Evolutionary conservation across 2,888 invertebrate species (phyloP).

Genomic region (Drosophila mimetica): DNA sequence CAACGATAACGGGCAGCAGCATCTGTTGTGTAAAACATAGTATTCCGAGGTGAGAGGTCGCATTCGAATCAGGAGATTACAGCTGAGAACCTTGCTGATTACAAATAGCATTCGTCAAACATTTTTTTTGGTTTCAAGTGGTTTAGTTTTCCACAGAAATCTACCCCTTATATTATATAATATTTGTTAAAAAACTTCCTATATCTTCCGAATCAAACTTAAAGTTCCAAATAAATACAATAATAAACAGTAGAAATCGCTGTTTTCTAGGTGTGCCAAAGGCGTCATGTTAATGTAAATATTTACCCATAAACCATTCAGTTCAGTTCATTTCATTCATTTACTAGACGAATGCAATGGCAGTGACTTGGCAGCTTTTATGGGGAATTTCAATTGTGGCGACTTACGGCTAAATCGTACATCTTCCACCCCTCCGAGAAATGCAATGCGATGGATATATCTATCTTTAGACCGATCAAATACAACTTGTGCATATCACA

Average conservation of each 20-base stretch:
- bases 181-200: too few species aligned
- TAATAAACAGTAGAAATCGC: constrained; percentile 14
- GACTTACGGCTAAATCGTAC: constrained; percentile 7
- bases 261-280: constrained; percentile 4
- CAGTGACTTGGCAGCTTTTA: constrained; percentile 12
- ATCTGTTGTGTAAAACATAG: constrained; percentile 8
- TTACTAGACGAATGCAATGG: constrained; percentile 8
- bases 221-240: not conserved
- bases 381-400: constrained; percentile 4
- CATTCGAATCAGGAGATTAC: not conserved
- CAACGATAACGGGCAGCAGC: not conserved
- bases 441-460: constrained; percentile 1
- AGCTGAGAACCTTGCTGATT: not conserved
- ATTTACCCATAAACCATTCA: constrained; percentile 22
- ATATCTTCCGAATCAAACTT: too few species aligned
- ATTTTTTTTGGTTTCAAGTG: not conserved
- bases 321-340: constrained; percentile 9
- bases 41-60: not conserved
- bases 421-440: not conserved
- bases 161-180: too few species aligned
- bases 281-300: constrained; percentile 16
- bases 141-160: not conserved
- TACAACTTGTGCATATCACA: constrained; percentile 18
- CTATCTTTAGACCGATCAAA: constrained; percentile 15
- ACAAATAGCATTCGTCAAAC: not conserved